phyloP scores from a whole-genome alignment of 2,797 vertebrate genomes.

The Setipinna tenuifilis region DNA sequence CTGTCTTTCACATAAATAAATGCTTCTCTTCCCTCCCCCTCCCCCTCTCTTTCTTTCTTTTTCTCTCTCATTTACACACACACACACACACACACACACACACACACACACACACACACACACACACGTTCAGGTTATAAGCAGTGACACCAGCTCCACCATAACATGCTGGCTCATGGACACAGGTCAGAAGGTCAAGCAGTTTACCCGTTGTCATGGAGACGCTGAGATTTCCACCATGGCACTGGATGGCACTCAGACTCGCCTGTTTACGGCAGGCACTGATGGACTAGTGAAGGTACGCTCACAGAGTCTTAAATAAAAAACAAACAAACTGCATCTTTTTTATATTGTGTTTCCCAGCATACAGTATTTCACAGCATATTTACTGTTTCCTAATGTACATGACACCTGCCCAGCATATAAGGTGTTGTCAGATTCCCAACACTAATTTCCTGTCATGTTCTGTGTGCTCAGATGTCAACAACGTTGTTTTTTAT shows the following conservation, averaged over 20 bases:
- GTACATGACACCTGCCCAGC: not conserved
- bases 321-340: not conserved
- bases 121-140: conserved; percentile 73
- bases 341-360: too few species aligned
- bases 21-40: conserved; percentile 26
- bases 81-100: not conserved
- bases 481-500: not conserved
- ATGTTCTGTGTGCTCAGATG: not conserved
- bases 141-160: conserved; percentile 75
- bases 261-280: conserved; percentile 78
- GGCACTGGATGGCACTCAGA: conserved; percentile 75
- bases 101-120: conserved; percentile 1
- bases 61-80: not conserved
- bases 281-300: conserved; percentile 77
- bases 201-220: conserved; percentile 82
- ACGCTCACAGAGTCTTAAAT: conserved; percentile 7
- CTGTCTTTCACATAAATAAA: not conserved
- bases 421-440: not conserved
- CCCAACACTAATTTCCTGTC: not conserved
- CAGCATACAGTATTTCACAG: too few species aligned
- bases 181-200: conserved; percentile 84
- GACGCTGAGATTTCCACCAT: conserved; percentile 79
- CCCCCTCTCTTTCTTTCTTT: not conserved
- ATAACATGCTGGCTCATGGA: conserved; percentile 82
- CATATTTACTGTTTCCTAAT: not conserved